Evolutionary conservation across 37 sponge, comb jelly and placozoan species (phyloP), one percentile per base, ranked within the genome.

Genomic region (Oopsacas minuta): DNA sequence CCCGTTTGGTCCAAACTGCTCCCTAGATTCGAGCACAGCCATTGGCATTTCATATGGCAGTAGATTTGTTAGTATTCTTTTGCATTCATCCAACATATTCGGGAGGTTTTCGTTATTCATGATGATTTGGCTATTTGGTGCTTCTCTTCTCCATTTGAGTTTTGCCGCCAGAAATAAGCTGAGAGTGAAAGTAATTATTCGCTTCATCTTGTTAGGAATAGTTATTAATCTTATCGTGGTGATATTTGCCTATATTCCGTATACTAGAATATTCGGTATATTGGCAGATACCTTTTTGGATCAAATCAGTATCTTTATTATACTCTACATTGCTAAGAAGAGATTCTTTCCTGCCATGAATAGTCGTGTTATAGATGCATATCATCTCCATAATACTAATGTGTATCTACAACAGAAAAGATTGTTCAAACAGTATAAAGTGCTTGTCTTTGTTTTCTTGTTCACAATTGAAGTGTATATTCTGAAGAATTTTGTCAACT

Each of bases 301-400:
- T 61, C 75, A 61, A 61, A 25, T 61, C 75, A 61, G 75, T 34
- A 25, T 61, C 22, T 61, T 61, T 32, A 25, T 61, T 10, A 34
- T 12, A 3, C 1, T 61, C 30, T 61, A 61, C 30, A 61, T 61
- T 20, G 75, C 75, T 5, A 61, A 61, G 22, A 61, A 34, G 28
- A 61, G 30, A n/a, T 61, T 61, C 22, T 61, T 61, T 61, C 75
- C 75, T 61, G 75, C 75, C 30, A 25, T 61, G 75, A 61, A 61
- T 61, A 61, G 75, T 61, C 75, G 75, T 25, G 7, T 3, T 61
- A 61, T 10, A 25, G 75, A 61, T 12, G 75, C 75, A 61, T 61
- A 32, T 34, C 75, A 61, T n/a, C 7, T n/a, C 7, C 3, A 10
- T 61, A 61, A n/a, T n/a, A 3, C 1, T 3, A n/a, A 12, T 32